Base-by-base conservation (phyloP, 2,888 invertebrate genomes). In the Euzophera pinguis region DNA sequence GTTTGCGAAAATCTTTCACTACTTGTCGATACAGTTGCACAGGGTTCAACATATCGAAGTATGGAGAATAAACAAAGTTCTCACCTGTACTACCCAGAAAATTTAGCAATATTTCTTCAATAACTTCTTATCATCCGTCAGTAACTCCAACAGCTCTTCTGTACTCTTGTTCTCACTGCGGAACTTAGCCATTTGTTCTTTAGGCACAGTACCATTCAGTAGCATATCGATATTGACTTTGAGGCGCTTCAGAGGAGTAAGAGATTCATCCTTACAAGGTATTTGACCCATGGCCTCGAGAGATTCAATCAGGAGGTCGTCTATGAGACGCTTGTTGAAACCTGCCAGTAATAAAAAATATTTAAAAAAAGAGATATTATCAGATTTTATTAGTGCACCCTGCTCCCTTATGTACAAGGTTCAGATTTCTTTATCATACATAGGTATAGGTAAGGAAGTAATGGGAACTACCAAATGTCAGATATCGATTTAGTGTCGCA, bases 121-220 rank as follows among this genome's bases (percentile, higher is more conserved):
- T 9, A 45, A 71, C 56, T 79, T 83, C 61, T 79, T 83, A 51
- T 84, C 87, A 53, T 76, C 80, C 8, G 95, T 94, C 55, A 96
- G 83, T 57, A 95, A 92, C 75, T 96, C 96, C 56, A 97, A 84
- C 56, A 97, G 91, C 67, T 95, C 95, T 73, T 96, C 96, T 0
- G 94, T 94, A 0, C 94, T 93, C 64, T 95, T 94, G 58, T 95
- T 93, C 71, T 96, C 94, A 56, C 91, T 92, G 59, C 91, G 92
- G 66, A 96, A 96, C 64, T 92, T 93, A 17, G 93, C 92, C 96
- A 96, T 95, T 65, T 95, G 94, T 38, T 93, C 90, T 61, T 93
- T 92, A 0, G 97, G 97, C 47, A 97, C 94, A 10, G 96, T 96
- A 92, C 95, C 95, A 53, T 95, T 93, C 6, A 97, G 86, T 61